Evolutionary conservation across 2,888 invertebrate species (phyloP).

Genomic region (Phaonia tiefii): DNA sequence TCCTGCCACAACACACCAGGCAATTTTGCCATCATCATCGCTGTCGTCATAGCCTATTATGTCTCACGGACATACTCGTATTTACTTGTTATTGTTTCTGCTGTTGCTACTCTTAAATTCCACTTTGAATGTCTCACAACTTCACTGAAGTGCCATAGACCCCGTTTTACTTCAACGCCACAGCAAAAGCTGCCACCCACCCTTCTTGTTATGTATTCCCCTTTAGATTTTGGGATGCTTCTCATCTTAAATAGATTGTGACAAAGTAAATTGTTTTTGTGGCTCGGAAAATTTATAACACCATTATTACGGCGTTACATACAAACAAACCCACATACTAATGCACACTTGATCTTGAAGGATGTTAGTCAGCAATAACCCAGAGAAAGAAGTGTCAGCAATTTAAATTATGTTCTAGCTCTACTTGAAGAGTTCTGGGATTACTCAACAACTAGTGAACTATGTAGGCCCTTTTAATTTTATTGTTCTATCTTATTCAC

Average conservation of each 20-base stretch:
- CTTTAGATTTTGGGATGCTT: slow-evolving; percentile 46
- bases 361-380: slow-evolving; percentile 3
- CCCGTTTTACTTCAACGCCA: slow-evolving; percentile 4
- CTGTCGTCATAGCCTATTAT: slow-evolving; percentile 26
- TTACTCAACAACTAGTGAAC: too few species aligned
- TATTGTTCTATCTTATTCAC: too few species aligned
- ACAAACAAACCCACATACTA: slow-evolving; percentile 12
- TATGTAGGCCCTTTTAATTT: too few species aligned
- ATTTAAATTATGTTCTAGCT: too few species aligned
- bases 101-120: slow-evolving; percentile 56
- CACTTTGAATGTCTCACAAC: slow-evolving; percentile 41
- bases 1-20: not conserved
- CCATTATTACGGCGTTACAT: slow-evolving; percentile 64
- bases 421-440: too few species aligned
- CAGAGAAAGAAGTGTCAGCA: too few species aligned
- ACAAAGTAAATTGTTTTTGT: slow-evolving; percentile 75
- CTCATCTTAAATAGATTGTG: slow-evolving; percentile 71
- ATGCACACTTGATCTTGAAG: too few species aligned
- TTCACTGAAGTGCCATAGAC: slow-evolving; percentile 22
- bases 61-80: not conserved
- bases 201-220: too few species aligned
- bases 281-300: slow-evolving; percentile 74
- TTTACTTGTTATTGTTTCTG: slow-evolving; percentile 55
- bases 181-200: slow-evolving; percentile 1
- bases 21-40: not conserved